phyloP scores from a whole-genome alignment of 2,113 vertebrate species.

The Sander lucioperca region DNA sequence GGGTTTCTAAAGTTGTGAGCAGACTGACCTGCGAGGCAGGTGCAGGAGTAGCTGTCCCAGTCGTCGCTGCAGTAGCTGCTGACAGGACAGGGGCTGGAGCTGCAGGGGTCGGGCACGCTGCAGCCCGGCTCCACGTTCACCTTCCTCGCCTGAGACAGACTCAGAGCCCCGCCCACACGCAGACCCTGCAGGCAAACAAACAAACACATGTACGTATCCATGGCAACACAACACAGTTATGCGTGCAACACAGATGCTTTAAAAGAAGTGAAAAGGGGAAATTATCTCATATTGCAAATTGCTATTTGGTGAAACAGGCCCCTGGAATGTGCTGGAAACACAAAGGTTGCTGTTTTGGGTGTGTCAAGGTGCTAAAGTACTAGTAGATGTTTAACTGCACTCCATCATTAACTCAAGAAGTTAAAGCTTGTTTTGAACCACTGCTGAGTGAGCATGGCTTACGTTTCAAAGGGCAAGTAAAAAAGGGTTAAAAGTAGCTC shows the following conservation, averaged over 20 bases:
- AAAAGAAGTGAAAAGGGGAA: neutral
- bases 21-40: conserved; percentile 88
- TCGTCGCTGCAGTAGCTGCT: conserved; percentile 92
- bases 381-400: neutral
- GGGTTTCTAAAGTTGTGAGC: neutral
- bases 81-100: conserved; percentile 89
- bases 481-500: neutral
- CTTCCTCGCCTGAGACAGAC: conserved; percentile 83
- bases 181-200: conserved; percentile 85
- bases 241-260: neutral
- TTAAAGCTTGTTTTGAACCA: neutral
- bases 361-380: neutral
- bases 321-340: neutral
- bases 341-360: neutral
- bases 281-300: neutral
- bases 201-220: neutral
- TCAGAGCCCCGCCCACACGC: conserved; percentile 86
- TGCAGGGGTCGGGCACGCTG: conserved; percentile 89
- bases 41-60: conserved; percentile 94
- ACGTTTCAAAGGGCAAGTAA: neutral
- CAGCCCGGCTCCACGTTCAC: conserved; percentile 91
- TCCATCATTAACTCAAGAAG: neutral
- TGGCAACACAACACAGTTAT: neutral
- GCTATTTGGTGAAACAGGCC: neutral
- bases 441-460: neutral